A percentile compares a stretch with the other conserved stretches of the same genome.
Conservation (phyloP, 2,113 vertebrate genomes). For the Ceyx melanurus region DNA sequence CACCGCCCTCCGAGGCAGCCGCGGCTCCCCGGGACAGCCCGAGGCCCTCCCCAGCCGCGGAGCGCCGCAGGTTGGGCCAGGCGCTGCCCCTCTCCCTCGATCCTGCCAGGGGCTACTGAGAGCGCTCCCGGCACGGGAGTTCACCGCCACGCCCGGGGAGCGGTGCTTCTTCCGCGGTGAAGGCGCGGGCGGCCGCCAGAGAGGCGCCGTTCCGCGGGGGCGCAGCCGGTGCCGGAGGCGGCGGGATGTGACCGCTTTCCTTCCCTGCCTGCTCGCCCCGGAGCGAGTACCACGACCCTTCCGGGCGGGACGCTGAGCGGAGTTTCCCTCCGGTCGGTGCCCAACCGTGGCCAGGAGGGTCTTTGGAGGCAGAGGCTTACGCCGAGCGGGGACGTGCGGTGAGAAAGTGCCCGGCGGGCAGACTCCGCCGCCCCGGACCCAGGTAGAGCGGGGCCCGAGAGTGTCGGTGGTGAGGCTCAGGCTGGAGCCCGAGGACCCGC, state of each 20-base stretch:
- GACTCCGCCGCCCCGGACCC: background rate
- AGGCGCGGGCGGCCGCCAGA: background rate
- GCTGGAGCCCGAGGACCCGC: background rate
- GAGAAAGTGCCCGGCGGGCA: background rate
- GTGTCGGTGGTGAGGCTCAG: background rate
- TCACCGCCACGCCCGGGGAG: slow-evolving; percentile 35
- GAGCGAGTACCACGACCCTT: background rate
- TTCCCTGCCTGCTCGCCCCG: background rate
- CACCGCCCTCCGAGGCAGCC: too few species aligned
- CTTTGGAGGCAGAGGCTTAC: background rate
- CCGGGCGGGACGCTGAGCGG: background rate
- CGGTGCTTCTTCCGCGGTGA: background rate
- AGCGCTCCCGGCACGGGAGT: background rate
- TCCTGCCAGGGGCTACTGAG: background rate
- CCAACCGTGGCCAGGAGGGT: background rate
- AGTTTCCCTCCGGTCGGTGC: background rate
- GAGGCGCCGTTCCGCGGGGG: background rate
- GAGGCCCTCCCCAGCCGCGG: too few species aligned
- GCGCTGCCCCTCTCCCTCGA: background rate
- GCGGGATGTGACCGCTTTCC: background rate
- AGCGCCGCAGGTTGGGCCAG: slow-evolving; percentile 86
- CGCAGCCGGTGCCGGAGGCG: background rate
- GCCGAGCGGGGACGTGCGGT: background rate
- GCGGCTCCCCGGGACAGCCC: too few species aligned
- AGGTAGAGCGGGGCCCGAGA: background rate